Percentiles rank a stretch among this genome's conserved stretches.
Evolutionary conservation across 2,888 invertebrate genomes (phyloP).

Genomic region (Diaphora mendica): DNA sequence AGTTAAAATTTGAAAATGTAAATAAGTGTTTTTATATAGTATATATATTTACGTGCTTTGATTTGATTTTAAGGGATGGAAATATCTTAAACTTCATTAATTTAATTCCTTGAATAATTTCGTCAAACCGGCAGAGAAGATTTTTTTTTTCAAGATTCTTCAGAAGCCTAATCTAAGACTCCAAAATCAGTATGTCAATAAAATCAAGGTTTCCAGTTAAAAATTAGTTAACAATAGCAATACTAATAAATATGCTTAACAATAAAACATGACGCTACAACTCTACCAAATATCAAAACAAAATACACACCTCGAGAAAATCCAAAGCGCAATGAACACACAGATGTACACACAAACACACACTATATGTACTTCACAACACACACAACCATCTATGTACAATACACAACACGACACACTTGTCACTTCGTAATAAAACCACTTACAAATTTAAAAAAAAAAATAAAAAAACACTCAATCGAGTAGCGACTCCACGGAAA

Average conservation of each 20-base stretch:
- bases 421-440: constrained; percentile 25
- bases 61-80: no score
- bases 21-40: neutral
- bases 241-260: neutral
- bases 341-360: constrained; percentile 35
- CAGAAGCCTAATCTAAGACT: no score
- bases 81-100: no score
- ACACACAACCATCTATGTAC: constrained; percentile 26
- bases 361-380: constrained; percentile 32
- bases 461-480: constrained; percentile 8
- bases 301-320: constrained; percentile 47
- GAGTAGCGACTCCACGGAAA: constrained; percentile 41
- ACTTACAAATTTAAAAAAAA: constrained; percentile 9
- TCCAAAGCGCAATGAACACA: constrained; percentile 45
- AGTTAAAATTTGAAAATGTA: neutral
- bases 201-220: neutral
- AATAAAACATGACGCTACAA: neutral
- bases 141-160: no score
- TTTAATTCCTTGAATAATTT: no score
- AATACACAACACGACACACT: constrained; percentile 38
- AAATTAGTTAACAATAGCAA: neutral
- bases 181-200: neutral
- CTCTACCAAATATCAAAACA: constrained; percentile 21
- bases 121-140: no score
- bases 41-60: no score